phyloP scores from a whole-genome alignment of 2,888 invertebrate species.

The Chymomyza amoena region DNA sequence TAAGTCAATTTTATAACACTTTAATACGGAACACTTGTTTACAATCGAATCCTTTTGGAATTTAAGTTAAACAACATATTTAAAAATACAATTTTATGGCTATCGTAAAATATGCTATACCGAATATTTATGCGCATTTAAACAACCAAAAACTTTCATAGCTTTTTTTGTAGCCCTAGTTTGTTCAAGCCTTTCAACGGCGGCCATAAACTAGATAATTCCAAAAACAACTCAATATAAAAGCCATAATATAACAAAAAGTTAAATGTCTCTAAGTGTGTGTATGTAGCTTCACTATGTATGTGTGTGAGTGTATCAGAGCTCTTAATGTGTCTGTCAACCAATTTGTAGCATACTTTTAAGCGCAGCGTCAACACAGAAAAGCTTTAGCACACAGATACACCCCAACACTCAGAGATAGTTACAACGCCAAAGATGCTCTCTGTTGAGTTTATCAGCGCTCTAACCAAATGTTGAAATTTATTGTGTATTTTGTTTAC shows the following conservation, averaged over 20 bases:
- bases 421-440: background rate
- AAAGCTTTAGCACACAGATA: background rate
- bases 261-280: slow-evolving; percentile 43
- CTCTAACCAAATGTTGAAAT: slow-evolving; percentile 45
- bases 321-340: background rate
- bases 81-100: slow-evolving; percentile 42
- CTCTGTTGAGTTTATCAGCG: background rate
- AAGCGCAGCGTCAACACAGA: slow-evolving; percentile 44
- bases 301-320: background rate
- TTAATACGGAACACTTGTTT: slow-evolving; percentile 5
- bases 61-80: background rate
- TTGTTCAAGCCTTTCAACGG: slow-evolving; percentile 40
- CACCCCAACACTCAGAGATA: too few relatives aligned
- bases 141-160: slow-evolving; percentile 29
- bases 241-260: slow-evolving; percentile 72
- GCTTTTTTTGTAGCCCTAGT: slow-evolving; percentile 34
- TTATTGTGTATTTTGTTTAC: slow-evolving; percentile 46
- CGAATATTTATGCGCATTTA: background rate
- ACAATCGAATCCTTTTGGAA: background rate
- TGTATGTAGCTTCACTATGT: background rate
- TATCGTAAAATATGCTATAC: slow-evolving; percentile 40
- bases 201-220: slow-evolving; percentile 69
- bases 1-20: slow-evolving; percentile 26
- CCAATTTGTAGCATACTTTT: slow-evolving; percentile 35
- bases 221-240: slow-evolving; percentile 73